Evolutionary conservation across 2,797 vertebrate species (phyloP).

Genomic region (Hippoglossus hippoglossus): DNA sequence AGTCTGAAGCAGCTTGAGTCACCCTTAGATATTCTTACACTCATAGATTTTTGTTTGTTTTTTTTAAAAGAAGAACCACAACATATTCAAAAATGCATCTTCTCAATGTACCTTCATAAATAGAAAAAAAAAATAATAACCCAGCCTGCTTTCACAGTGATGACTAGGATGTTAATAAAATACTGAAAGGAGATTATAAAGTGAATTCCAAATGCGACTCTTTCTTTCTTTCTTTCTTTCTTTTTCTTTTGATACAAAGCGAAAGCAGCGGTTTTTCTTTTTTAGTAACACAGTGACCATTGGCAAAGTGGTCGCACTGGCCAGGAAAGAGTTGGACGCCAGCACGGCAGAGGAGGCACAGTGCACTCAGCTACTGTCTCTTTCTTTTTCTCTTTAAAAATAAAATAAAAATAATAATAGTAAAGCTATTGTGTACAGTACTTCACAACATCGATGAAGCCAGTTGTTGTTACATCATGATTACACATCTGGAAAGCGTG

Average conservation of each 20-base stretch:
- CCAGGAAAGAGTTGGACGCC: slow-evolving; percentile 74
- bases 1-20: slow-evolving; percentile 87
- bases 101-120: slow-evolving; percentile 91
- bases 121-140: slow-evolving; percentile 73
- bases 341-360: slow-evolving; percentile 68
- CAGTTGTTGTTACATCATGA: slow-evolving; percentile 78
- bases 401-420: slow-evolving; percentile 57
- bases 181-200: slow-evolving; percentile 88
- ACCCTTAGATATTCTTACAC: slow-evolving; percentile 77
- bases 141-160: slow-evolving; percentile 88
- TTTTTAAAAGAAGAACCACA: slow-evolving; percentile 72
- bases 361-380: slow-evolving; percentile 69
- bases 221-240: slow-evolving; percentile 22
- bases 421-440: slow-evolving; percentile 91
- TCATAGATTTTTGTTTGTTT: slow-evolving; percentile 62
- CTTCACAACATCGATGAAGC: slow-evolving; percentile 79
- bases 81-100: slow-evolving; percentile 78
- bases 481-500: slow-evolving; percentile 75
- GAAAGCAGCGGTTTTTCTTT: slow-evolving; percentile 82
- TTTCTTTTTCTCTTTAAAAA: slow-evolving; percentile 25
- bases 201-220: slow-evolving; percentile 81
- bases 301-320: slow-evolving; percentile 77
- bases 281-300: slow-evolving; percentile 80
- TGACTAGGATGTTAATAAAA: slow-evolving; percentile 86
- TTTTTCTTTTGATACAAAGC: slow-evolving; percentile 77